A percentile compares a stretch with the other conserved stretches of the same genome.
Evolutionary conservation across 2,797 vertebrate genomes (phyloP).

Genomic region (Nannoperca obscura): DNA sequence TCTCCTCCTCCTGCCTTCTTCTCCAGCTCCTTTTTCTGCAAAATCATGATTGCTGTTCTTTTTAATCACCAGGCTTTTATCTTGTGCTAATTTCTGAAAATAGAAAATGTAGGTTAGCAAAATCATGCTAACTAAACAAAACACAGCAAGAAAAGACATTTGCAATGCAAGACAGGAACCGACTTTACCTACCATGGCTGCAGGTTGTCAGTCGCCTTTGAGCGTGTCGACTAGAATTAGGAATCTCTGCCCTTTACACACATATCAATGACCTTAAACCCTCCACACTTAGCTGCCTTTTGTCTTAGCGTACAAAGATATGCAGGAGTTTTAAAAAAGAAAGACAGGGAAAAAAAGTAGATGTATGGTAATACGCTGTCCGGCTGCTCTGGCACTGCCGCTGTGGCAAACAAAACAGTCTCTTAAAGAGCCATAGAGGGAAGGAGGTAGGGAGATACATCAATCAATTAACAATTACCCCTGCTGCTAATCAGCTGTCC

Average conservation of each 20-base stretch:
- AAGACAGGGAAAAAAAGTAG: constrained; percentile 39
- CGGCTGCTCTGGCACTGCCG: constrained; percentile 54
- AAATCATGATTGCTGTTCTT: constrained; percentile 46
- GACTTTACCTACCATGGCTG: constrained; percentile 12
- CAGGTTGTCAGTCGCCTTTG: constrained; percentile 49
- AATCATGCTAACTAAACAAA: constrained; percentile 35
- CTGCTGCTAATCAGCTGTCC: constrained; percentile 89
- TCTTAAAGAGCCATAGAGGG: constrained; percentile 79
- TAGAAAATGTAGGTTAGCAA: constrained; percentile 59
- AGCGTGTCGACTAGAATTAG: constrained; percentile 43
- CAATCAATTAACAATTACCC: constrained; percentile 90
- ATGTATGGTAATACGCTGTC: constrained; percentile 84
- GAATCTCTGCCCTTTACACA: constrained; percentile 34
- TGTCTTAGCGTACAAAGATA: constrained; percentile 77
- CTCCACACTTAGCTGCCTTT: constrained; percentile 65
- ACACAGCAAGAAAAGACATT: constrained; percentile 1
- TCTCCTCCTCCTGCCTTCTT: neutral
- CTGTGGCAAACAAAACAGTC: constrained; percentile 80
- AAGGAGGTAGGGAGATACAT: constrained; percentile 86
- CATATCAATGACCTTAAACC: constrained; percentile 67
- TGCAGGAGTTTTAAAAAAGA: constrained; percentile 29
- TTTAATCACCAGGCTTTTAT: constrained; percentile 60
- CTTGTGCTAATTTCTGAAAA: constrained; percentile 60
- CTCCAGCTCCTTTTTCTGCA: constrained; percentile 9
- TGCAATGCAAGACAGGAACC: neutral